Base-by-base conservation (phyloP, 2,113 vertebrate genomes). In the Monopterus albus region DNA sequence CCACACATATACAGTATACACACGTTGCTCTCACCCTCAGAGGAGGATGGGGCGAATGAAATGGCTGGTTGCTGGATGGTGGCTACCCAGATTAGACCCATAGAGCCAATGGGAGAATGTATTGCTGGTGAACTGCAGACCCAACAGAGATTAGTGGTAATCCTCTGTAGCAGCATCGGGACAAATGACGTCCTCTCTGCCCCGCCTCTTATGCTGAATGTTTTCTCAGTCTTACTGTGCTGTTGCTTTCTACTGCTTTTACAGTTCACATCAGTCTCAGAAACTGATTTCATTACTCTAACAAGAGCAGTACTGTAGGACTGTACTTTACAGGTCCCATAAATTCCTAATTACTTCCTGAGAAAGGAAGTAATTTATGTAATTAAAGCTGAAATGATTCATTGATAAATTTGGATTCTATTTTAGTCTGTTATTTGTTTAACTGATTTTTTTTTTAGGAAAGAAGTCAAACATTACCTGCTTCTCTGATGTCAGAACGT, bases 91-190 rank as follows among this genome's bases (percentile, higher is more conserved):
- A 87, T 91, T 91, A 90, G 45, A 53, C 7, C n/a, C n/a, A n/a
- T n/a, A 1, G 45, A 87, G 74, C 88, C 90, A 89, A 89, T 88
- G 45, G 61, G 38, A 72, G 58, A 53, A 40, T 25, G 49, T 58
- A 23, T 64, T 82, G 58, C 31, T 85, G 65, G 56, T 47, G 31
- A 63, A 53, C 69, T 51, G 59, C 1, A 14, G 51, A 67, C 60
- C 76, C 73, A 78, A 87, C 72, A 79, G 35, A 79, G 91, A 91
- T 92, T 92, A 92, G 82, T 49, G 55, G 17, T 91, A 92, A 92
- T 91, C 90, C 87, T 70, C 75, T 83, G 60, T 7, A 38, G 78
- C 74, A 52, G 72, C 72, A 39, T 65, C 56, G 69, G 78, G 39
- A 75, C 53, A 55, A 76, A 62, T 64, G 36, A 46, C 53, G 61